These are phyloP conservation scores for Sandelia bainsii DNA, from an alignment of 2,797 vertebrate genomes.

Conservation along the genomic window DNA sequence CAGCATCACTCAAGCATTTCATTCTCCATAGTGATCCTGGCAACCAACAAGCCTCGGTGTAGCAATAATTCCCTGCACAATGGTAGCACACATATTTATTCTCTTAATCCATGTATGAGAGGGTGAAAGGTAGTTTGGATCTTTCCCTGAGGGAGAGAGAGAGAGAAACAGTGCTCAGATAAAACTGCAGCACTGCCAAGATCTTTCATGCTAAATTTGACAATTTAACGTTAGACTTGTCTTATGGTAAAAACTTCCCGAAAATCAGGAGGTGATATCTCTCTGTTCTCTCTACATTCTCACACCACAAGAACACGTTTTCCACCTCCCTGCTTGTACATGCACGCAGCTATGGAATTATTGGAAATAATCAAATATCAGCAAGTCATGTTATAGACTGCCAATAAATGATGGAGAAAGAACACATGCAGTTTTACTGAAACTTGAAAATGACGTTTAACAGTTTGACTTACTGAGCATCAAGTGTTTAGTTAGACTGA, in stretches of 20 bases:
- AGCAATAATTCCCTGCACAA: conserved; percentile 35
- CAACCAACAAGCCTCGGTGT: conserved; percentile 45
- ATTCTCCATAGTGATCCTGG: conserved; percentile 49
- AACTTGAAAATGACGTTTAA: no score
- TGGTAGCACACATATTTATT: conserved; percentile 26
- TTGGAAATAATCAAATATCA: background rate
- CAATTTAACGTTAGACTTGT: conserved; percentile 48
- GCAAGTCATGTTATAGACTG: background rate
- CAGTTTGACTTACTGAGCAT: no score
- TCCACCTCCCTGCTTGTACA: background rate
- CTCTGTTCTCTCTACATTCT: background rate
- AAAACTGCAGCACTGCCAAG: conserved; percentile 26
- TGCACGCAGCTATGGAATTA: background rate
- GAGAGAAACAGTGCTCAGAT: background rate
- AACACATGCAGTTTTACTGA: background rate
- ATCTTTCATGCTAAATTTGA: conserved; percentile 55
- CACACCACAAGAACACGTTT: background rate
- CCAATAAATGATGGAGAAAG: background rate
- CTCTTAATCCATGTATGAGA: conserved; percentile 35
- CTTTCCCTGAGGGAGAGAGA: conserved; percentile 3
- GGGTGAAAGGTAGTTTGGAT: conserved; percentile 21
- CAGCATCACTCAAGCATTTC: conserved; percentile 57
- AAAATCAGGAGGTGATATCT: conserved; percentile 1
- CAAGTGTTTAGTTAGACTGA: no score
- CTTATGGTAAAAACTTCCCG: conserved; percentile 19